Evolutionary conservation across 2,797 vertebrate species (phyloP), one percentile per base, ranked within the genome.

Genomic region (Coregonus sp.): DNA sequence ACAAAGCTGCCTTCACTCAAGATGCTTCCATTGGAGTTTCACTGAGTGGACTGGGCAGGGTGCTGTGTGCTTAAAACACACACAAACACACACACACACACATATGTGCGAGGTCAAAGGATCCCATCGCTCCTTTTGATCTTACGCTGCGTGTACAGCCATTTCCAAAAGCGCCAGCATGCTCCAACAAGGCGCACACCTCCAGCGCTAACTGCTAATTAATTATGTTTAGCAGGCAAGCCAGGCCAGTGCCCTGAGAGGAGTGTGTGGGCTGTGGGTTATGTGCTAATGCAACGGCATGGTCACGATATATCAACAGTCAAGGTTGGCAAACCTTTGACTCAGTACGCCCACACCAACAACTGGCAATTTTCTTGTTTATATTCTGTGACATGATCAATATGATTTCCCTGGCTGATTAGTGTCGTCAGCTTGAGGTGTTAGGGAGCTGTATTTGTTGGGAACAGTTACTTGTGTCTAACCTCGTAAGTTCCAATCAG

Each of bases 1-100:
- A 91, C 90, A 93, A 91, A 92, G 82, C 90, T 91, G 89, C 86
- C 84, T 93, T 90, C 89, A 86, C 87, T 82, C 73, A 90, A 86
- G 81, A 86, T 85, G 75, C 87, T 78, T 88, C 91, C 87, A 85
- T 88, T 87, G 80, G 85, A 75, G 59, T 79, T 84, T 33, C 84
- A 81, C 80, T 73, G 33, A 61, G 33, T 31, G 18, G 85, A 80
- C 81, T 85, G 52, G 6, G 78, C 74, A 89, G 88, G 85, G 59
- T 73, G 52, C 82, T 81, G 80, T 81, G 70, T 85, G 72, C 69
- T 81, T 50, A 88, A 85, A 84, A 82, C 84, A 86, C 85, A 87
- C 59, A 78, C 37, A 72, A 80, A 33, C 31, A 33, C 31, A 33
- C 73, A 67, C 37, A 73, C 54, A 70, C 56, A 74, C 51, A 77